Evolutionary conservation across 1,140 invertebrate genomes (phyloP).

Genomic region (Eriosoma lanigerum): DNA sequence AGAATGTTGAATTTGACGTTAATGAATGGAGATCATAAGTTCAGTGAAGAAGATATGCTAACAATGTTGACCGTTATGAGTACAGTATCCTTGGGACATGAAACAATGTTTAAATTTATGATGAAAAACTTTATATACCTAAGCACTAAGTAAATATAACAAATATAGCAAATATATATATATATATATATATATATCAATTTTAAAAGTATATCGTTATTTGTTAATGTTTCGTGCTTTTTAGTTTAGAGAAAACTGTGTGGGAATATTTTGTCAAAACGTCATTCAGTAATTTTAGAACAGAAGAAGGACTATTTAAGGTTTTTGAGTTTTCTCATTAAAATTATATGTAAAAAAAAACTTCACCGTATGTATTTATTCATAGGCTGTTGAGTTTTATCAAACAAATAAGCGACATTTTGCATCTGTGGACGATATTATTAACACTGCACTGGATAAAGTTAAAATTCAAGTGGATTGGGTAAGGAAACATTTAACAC

Average conservation of each 20-base stretch:
- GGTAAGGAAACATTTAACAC: constrained; percentile 53
- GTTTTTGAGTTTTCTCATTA: constrained; percentile 60
- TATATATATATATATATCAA: neutral
- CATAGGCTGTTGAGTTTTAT: constrained; percentile 54
- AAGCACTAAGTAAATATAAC: constrained; percentile 64
- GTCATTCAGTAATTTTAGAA: constrained; percentile 71
- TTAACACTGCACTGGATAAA: constrained; percentile 53
- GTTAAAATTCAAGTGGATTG: constrained; percentile 54
- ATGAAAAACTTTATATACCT: constrained; percentile 67
- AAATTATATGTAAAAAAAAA: neutral
- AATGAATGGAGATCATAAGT: constrained; percentile 64
- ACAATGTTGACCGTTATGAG: constrained; percentile 72
- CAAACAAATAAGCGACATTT: constrained; percentile 53
- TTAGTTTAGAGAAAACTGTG: constrained; percentile 67
- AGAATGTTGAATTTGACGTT: constrained; percentile 69
- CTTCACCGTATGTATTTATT: neutral
- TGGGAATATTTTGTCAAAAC: constrained; percentile 73
- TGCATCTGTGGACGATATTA: constrained; percentile 53
- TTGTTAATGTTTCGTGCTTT: too few species aligned
- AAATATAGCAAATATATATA: neutral
- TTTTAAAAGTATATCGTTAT: constrained; percentile 42
- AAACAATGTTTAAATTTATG: constrained; percentile 70
- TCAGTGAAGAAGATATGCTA: constrained; percentile 72
- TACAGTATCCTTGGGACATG: constrained; percentile 68
- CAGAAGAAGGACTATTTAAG: constrained; percentile 69